Base-by-base conservation (phyloP, 2,113 vertebrate species). In the Centropus unirufus region DNA sequence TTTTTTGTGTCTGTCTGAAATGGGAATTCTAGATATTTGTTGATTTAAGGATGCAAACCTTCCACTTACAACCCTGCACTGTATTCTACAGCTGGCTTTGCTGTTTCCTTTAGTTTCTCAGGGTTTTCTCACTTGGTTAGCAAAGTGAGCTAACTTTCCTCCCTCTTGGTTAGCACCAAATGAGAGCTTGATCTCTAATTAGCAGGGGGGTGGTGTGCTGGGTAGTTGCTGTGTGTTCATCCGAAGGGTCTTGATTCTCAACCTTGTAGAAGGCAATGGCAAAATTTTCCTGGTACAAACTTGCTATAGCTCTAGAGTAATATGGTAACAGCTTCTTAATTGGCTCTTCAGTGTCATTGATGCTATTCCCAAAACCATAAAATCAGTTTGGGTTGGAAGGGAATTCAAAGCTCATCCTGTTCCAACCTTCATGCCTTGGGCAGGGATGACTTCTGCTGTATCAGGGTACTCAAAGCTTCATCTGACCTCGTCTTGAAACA, bases 241-340 rank as follows among this genome's bases (percentile, higher is more conserved):
- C 54, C 36, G 14, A 29, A 77, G 22, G 6, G 6, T n/a, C 84
- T 70, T 0, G 2, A 3, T 39, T 69, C 34, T 64, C 34, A 44
- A 3, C 4, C 5, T 9, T 0, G 0, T 34, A 34, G 12, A 83
- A 79, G 51, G 12, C n/a, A 30, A 59, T 21, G 23, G 67, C 30
- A 59, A 75, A 63, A 39, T 6, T 40, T 83, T 16, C 13, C 29
- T 59, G 12, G 39, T 26, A 32, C 17, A 14, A 17, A 46, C 57
- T 74, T 87, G 21, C 30, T 42, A 5, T 39, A 66, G 20, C 17
- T 1, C 1, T 36, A 27, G 32, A 72, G 15, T 29, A 36, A 24
- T 16, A 16, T 19, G n/a, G 10, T 58, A 64, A 34, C 11, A 55
- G 18, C 27, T 59, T 7, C 34, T 64, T 49, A 34, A 23, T 83